Conservation (phyloP, 53 echinoderm and acorn worm species). For the Paracentrotus lividus region DNA sequence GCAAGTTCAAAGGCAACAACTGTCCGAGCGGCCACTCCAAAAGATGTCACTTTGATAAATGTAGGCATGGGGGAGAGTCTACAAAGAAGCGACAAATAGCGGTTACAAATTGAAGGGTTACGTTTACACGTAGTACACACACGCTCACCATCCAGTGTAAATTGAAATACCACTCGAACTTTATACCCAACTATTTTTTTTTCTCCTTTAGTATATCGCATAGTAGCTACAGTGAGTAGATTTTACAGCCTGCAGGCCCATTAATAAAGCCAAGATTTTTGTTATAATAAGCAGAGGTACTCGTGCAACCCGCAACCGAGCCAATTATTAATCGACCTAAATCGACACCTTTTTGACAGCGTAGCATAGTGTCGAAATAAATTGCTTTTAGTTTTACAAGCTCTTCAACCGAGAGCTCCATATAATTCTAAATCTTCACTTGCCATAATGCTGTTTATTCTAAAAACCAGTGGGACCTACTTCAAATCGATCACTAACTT, state of each 20-base stretch:
- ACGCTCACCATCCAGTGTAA: slow-evolving; percentile 53
- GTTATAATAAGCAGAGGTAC: slow-evolving; percentile 6
- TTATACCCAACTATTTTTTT: slow-evolving; percentile 55
- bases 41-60: slow-evolving; percentile 73
- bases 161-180: slow-evolving; percentile 68
- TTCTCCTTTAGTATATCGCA: neutral
- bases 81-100: slow-evolving; percentile 71
- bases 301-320: neutral
- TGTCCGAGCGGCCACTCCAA: slow-evolving; percentile 51
- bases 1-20: slow-evolving; percentile 51
- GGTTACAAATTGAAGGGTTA: slow-evolving; percentile 74
- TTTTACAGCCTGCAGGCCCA: slow-evolving; percentile 28
- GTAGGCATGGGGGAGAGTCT: slow-evolving; percentile 53
- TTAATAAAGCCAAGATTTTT: slow-evolving; percentile 35
- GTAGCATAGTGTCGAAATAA: neutral
- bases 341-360: slow-evolving; percentile 16
- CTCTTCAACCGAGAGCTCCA: neutral
- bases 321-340: slow-evolving; percentile 23
- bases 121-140: slow-evolving; percentile 42
- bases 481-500: no score
- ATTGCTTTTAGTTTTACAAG: neutral
- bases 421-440: neutral
- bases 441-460: no score
- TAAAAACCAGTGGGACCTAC: no score
- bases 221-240: slow-evolving; percentile 26